Conservation (phyloP, 2,113 vertebrate species). For the Miniopterus natalensis region DNA sequence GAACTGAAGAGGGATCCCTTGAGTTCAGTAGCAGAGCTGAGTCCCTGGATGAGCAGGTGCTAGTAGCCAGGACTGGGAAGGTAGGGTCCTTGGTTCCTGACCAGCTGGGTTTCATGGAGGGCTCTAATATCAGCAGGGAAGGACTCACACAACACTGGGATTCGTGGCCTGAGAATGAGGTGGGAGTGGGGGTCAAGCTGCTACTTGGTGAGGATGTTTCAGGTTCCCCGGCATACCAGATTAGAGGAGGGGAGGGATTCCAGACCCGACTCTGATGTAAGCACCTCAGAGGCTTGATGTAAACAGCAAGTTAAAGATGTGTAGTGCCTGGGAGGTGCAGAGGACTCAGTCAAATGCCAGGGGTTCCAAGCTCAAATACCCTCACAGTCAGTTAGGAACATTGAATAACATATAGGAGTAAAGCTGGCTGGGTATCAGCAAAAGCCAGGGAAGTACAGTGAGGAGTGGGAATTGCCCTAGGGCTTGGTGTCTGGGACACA, state of each 20-base stretch:
- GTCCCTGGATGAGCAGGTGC: background rate
- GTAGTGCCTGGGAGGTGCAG: background rate
- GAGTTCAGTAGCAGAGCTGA: background rate
- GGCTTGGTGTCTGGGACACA: background rate
- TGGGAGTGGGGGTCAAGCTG: background rate
- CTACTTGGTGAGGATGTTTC: background rate
- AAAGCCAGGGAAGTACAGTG: background rate
- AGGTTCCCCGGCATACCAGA: background rate
- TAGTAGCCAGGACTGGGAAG: background rate
- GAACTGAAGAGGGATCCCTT: background rate
- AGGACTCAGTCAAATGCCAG: slow-evolving; percentile 15
- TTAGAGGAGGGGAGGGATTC: background rate
- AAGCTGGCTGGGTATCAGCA: background rate
- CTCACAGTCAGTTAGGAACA: background rate
- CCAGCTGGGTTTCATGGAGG: background rate
- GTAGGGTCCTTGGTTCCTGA: background rate
- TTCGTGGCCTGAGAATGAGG: background rate
- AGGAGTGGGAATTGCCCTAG: background rate
- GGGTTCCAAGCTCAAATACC: background rate
- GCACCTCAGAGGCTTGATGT: background rate
- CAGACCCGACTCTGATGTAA: background rate
- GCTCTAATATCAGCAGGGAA: background rate
- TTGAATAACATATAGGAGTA: background rate
- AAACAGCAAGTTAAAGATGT: background rate
- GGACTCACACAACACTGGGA: background rate